phyloP scores from a whole-genome alignment of 92 coral and sea anemone genomes.

The Porites rus region DNA sequence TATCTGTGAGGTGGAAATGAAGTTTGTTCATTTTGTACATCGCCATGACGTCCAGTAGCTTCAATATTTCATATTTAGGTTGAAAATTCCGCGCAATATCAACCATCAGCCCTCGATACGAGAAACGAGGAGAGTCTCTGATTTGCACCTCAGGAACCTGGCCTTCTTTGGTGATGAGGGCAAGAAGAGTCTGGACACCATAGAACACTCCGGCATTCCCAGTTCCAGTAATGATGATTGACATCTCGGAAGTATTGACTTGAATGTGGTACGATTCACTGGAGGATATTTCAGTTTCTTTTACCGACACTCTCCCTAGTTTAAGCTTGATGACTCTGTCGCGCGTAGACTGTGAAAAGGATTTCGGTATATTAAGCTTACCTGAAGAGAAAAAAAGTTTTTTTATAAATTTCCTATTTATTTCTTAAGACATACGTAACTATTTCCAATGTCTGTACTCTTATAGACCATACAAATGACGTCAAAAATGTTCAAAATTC shows the following conservation, averaged over 20 bases:
- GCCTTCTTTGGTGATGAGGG: slow-evolving; percentile 53
- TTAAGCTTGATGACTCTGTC: slow-evolving; percentile 8
- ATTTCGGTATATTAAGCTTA: slow-evolving; percentile 17
- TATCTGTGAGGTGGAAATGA: slow-evolving; percentile 86
- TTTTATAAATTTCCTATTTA: neutral
- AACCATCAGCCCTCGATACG: slow-evolving; percentile 88
- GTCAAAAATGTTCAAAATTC: too few relatives aligned
- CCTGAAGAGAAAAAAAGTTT: neutral
- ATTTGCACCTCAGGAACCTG: slow-evolving; percentile 70
- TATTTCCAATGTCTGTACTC: too few relatives aligned
- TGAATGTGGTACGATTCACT: slow-evolving; percentile 75
- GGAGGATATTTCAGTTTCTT: slow-evolving; percentile 29
- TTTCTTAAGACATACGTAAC: too few relatives aligned
- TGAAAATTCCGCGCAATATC: slow-evolving; percentile 92
- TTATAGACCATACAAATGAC: too few relatives aligned
- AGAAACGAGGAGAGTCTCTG: slow-evolving; percentile 80
- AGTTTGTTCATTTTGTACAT: slow-evolving; percentile 86
- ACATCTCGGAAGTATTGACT: slow-evolving; percentile 35
- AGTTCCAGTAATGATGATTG: slow-evolving; percentile 63
- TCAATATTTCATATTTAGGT: slow-evolving; percentile 73
- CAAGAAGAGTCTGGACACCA: slow-evolving; percentile 86
- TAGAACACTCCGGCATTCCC: slow-evolving; percentile 78
- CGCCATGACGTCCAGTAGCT: slow-evolving; percentile 73
- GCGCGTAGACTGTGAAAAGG: neutral
- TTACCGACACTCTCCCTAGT: neutral